A percentile compares a stretch with the other conserved stretches of the same genome.
phyloP scores from a whole-genome alignment of 2,888 invertebrate species.

The Polyommatus icarus region DNA sequence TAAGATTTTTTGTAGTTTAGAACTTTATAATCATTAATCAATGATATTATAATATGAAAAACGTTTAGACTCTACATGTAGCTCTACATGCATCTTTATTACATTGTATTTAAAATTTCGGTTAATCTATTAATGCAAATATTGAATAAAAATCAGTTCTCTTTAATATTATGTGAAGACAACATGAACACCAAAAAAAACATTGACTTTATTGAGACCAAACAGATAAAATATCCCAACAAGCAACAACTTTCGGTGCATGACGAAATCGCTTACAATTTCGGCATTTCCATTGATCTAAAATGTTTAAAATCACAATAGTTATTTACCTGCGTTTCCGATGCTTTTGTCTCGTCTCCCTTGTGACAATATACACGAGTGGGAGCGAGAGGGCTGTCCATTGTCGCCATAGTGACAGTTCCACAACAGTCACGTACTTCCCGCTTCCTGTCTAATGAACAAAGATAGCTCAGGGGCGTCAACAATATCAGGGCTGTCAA shows the following conservation, averaged over 20 bases:
- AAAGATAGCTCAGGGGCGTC: background rate
- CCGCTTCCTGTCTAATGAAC: conserved; percentile 9
- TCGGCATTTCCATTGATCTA: background rate
- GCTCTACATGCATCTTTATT: background rate
- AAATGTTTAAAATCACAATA: conserved; percentile 14
- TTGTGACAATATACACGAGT: background rate
- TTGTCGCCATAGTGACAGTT: conserved; percentile 21
- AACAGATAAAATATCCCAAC: background rate
- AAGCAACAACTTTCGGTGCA: background rate
- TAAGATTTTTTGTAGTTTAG: background rate
- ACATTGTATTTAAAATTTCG: too few relatives aligned
- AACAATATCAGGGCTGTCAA: background rate
- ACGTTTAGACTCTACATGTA: background rate
- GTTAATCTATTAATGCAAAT: too few relatives aligned
- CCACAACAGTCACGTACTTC: conserved; percentile 22
- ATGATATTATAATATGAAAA: too few relatives aligned
- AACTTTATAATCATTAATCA: too few relatives aligned
- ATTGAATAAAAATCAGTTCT: too few relatives aligned
- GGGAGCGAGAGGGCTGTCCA: conserved; percentile 8
- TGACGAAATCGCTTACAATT: background rate
- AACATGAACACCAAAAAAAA: too few relatives aligned
- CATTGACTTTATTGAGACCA: background rate
- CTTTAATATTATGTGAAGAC: too few relatives aligned
- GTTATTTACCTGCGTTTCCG: conserved; percentile 17
- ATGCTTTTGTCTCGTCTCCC: background rate